Conservation (phyloP, 1,140 invertebrate species). For the Aphaenogaster rudis region DNA sequence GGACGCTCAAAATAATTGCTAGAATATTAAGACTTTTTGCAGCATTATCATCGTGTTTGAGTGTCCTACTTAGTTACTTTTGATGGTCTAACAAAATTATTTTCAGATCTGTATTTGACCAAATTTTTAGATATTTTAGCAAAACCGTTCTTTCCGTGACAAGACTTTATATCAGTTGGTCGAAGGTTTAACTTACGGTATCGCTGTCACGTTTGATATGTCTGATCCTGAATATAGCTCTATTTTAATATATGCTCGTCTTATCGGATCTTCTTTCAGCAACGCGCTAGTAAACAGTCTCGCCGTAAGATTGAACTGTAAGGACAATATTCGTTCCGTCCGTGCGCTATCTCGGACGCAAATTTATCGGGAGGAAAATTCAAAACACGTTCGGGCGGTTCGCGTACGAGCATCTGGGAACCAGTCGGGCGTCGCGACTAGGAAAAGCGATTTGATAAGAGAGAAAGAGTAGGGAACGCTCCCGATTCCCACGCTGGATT, state of each 20-base stretch:
- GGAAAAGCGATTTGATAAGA: slow-evolving; percentile 25
- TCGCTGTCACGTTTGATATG: neutral
- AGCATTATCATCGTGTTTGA: no score
- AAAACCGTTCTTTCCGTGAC: no score
- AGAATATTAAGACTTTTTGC: no score
- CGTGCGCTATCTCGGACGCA: neutral
- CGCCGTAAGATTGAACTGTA: neutral
- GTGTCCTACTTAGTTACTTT: no score
- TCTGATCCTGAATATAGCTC: neutral
- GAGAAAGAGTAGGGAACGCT: slow-evolving; percentile 7
- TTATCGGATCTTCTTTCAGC: neutral
- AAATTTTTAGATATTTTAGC: no score
- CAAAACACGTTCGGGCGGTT: neutral
- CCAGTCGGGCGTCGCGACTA: neutral
- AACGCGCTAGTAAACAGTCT: neutral
- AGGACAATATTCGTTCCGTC: neutral
- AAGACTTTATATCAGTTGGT: slow-evolving; percentile 13
- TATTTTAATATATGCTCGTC: neutral
- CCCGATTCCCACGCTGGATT: slow-evolving; percentile 10
- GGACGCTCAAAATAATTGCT: no score
- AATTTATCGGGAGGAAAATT: slow-evolving; percentile 38
- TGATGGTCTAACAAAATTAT: no score
- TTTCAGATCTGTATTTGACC: no score
- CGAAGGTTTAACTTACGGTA: neutral
- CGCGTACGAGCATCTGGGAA: neutral